Base-by-base conservation (phyloP, 2,113 vertebrate genomes). In the Acinonyx jubatus region DNA sequence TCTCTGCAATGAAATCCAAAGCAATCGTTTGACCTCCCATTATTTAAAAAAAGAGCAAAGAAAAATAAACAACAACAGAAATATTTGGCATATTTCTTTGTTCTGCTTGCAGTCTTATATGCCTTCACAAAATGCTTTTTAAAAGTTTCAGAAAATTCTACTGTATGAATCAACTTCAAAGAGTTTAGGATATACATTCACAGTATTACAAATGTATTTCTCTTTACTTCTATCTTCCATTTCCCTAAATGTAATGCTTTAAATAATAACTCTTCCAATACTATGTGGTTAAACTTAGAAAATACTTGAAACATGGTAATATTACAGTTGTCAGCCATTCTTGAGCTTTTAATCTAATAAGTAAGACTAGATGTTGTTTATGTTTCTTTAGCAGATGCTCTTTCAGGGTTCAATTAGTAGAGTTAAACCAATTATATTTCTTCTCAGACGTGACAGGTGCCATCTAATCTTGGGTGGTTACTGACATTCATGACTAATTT, bases 131-230 rank as follows among this genome's bases (percentile, higher is more conserved):
- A 71, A 82, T 76, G 5, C 2, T 38, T 73, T 89, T 52, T 45
- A 18, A 66, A 83, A 76, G 13, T 61, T 71, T 74, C 50, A 79
- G 29, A 63, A 76, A 82, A 74, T 74, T 95, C 66, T 91, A 33
- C 14, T 15, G 23, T 84, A 96, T 38, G 81, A 74, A 76, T 90
- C 61, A 74, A 68, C 92, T 93, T 96, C 33, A 86, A 93, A 69
- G 18, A 36, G 11, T 61, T 68, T 41, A 45, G 89, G 48, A 38
- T 36, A 31, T 65, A 41, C 41, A 80, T 41, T 85, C 10, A 57
- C 15, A 71, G 61, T 76, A 85, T 69, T 68, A 52, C 38, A 78
- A 90, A 74, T 88, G 4, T 5, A 78, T 80, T 80, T 97, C 36
- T 80, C n/a, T 96, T 92, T 74, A 57, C 3, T 38, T 88, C 36